phyloP scores from a whole-genome alignment of 2,888 invertebrate species.

The Amaurobius ferox region DNA sequence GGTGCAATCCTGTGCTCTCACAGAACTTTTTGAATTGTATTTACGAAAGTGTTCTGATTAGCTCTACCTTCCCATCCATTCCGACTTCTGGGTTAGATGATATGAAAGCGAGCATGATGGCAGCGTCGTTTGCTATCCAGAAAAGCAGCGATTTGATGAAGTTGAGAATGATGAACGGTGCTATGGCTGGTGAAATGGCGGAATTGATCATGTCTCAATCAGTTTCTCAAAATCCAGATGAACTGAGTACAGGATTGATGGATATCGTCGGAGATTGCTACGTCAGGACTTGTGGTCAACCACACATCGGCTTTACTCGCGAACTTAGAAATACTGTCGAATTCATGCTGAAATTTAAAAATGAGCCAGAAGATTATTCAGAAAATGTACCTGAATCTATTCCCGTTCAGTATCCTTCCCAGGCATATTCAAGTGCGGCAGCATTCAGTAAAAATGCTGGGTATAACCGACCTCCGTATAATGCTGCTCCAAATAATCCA shows the following conservation, averaged over 20 bases:
- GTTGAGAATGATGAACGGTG: conserved; percentile 26
- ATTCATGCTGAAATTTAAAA: conserved; percentile 6
- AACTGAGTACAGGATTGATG: not conserved
- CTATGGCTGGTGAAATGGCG: conserved; percentile 23
- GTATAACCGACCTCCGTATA: not conserved
- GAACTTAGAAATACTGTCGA: not conserved
- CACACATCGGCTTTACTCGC: not conserved
- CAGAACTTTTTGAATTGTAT: conserved; percentile 19
- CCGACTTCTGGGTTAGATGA: not conserved
- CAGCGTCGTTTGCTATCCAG: conserved; percentile 19
- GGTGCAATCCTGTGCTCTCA: conserved; percentile 12
- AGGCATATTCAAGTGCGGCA: not conserved
- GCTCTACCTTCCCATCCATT: not conserved
- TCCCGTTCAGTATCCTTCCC: not conserved
- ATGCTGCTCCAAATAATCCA: not conserved
- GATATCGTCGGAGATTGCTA: conserved; percentile 12
- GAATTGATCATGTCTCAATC: conserved; percentile 6
- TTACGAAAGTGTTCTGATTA: not conserved
- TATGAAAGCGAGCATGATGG: conserved; percentile 23
- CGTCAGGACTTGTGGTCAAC: not conserved
- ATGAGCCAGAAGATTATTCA: not conserved
- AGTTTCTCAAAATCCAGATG: not conserved
- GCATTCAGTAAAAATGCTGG: not conserved
- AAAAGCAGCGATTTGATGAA: not conserved
- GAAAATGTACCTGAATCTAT: not conserved